These are phyloP conservation scores for Metopolophium dirhodum DNA, from an alignment of 1,140 invertebrate genomes.

Conservation along the genomic window DNA sequence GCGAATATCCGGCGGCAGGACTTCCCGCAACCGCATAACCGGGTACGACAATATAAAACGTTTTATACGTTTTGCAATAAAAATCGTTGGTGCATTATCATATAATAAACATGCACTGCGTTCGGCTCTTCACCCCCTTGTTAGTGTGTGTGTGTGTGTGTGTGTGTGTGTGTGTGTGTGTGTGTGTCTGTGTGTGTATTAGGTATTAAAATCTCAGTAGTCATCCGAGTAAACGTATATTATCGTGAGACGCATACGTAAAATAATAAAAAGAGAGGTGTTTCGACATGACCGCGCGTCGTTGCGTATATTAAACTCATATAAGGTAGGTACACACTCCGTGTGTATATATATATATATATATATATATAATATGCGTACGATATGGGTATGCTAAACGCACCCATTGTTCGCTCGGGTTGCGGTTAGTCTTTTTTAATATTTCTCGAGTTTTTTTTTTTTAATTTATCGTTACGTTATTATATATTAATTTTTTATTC, in stretches of 20 bases:
- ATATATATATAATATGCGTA: neutral
- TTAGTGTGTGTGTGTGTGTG: neutral
- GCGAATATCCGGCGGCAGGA: neutral
- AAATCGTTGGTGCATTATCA: conserved; percentile 35
- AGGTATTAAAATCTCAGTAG: conserved; percentile 36
- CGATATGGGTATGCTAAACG: conserved; percentile 2
- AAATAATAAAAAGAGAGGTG: conserved; percentile 19
- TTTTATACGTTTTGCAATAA: conserved; percentile 52
- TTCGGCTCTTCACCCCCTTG: neutral
- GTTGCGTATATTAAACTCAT: conserved; percentile 1
- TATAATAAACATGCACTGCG: neutral
- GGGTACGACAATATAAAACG: conserved; percentile 39
- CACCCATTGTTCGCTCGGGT: conserved; percentile 26
- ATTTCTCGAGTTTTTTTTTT: neutral
- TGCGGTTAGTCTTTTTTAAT: conserved; percentile 8
- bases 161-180: neutral
- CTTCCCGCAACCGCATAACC: neutral
- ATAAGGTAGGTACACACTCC: neutral
- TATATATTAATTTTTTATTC: conserved; percentile 13
- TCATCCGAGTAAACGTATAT: conserved; percentile 37
- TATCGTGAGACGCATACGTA: conserved; percentile 38
- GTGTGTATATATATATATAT: neutral
- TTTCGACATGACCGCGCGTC: conserved; percentile 38
- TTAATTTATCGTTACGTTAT: conserved; percentile 9
- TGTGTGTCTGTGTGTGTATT: neutral